Evolutionary conservation across 92 coral and sea anemone genomes (phyloP), one percentile per base, ranked within the genome.

Genomic region (Phenganax subtilis): DNA sequence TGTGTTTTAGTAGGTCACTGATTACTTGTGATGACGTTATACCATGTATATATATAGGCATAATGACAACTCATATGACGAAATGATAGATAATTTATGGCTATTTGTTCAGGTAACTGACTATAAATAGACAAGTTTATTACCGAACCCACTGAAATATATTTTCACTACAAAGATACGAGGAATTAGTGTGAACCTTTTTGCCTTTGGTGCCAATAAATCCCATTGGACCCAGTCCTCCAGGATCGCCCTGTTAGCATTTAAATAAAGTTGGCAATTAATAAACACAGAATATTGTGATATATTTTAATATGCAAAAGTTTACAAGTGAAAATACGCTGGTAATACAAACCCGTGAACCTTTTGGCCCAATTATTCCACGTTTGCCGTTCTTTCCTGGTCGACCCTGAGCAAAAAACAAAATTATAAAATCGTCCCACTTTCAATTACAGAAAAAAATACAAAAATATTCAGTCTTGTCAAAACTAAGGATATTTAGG

Each of bases 311-410:
- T 30, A 0, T 20, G 37, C 10, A 12, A 0, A 12, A 0, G 73
- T 3, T 68, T 9, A n/a, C 9, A 3, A n/a, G 17, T 7, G 73
- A 68, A 28, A 29, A 17, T 29, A 20, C 0, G 30, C 8, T 61
- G 8, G 67, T 12, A 12, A 61, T 17, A 61, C 80, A 58, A 55
- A 75, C 80, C 63, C 12, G 80, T 57, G 63, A 54, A n/a, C 80
- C 80, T 55, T 75, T 75, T 30, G 62, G 64, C 8, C 80, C 80
- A 54, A 54, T 7, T 55, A 30, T 20, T 30, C 80, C 80, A 16
- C 47, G 66, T 16, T 29, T 27, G 0, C 80, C 80, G 14, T 6
- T 15, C 30, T 8, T 16, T 55, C 80, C 80, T 3, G 5, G 9
- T 2, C 5, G 51, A n/a, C 80, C 80, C 80, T 75, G 57, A 58